Percentiles rank a stretch among this genome's conserved stretches.
Evolutionary conservation across 2,797 vertebrate genomes (phyloP).

Genomic region (Mus minutoides): DNA sequence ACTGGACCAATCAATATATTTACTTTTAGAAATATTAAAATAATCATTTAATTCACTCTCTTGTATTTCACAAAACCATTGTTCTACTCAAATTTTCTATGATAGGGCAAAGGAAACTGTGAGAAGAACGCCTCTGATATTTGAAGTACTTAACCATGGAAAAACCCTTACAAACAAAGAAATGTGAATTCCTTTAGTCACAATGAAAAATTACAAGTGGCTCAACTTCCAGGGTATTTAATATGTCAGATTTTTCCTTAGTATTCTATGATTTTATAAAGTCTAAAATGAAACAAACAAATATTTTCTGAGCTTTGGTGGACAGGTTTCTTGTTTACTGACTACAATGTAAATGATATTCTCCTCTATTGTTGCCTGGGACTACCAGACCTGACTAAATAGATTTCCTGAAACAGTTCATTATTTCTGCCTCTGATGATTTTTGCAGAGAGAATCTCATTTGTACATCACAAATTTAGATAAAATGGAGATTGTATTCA

Average conservation of each 20-base stretch:
- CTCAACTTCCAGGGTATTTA: conserved; percentile 9
- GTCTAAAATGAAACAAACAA: background rate
- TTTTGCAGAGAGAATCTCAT: background rate
- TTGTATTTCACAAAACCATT: background rate
- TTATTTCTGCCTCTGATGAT: background rate
- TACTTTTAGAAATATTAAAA: background rate
- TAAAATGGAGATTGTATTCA: conserved; percentile 28
- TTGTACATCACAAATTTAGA: background rate
- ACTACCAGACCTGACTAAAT: background rate
- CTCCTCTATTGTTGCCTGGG: accelerated
- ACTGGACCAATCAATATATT: background rate
- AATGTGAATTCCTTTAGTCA: background rate
- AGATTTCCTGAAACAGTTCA: background rate
- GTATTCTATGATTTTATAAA: conserved; percentile 63
- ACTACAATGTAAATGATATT: background rate
- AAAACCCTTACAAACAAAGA: background rate
- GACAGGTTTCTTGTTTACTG: conserved; percentile 53
- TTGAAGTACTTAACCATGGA: background rate
- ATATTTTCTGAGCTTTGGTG: accelerated
- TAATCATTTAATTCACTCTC: background rate
- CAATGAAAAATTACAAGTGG: background rate
- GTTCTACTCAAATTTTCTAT: background rate
- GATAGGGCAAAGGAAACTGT: background rate
- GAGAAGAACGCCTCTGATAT: background rate
- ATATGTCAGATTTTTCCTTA: conserved; percentile 37